These are phyloP conservation scores for Byasa hedistus DNA, from an alignment of 2,888 invertebrate genomes.

Conservation along the genomic window DNA sequence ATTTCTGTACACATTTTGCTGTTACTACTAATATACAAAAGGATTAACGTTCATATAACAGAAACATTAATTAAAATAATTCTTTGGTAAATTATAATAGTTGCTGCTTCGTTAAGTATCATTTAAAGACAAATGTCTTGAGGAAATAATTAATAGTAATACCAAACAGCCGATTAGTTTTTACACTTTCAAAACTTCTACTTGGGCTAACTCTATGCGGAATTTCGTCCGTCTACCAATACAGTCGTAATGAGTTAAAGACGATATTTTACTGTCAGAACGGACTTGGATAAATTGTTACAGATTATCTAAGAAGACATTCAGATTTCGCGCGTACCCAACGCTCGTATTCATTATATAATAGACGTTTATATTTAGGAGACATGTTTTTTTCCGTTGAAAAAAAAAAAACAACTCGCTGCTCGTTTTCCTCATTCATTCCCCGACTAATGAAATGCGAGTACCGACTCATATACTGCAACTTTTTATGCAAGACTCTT, in stretches of 20 bases:
- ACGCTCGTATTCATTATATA: conserved; percentile 45
- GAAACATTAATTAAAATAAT: too few relatives aligned
- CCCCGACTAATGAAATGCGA: conserved; percentile 68
- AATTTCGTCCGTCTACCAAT: conserved; percentile 39
- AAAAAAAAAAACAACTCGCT: conserved; percentile 45
- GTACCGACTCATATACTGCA: conserved; percentile 53
- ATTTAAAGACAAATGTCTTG: too few relatives aligned
- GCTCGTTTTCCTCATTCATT: conserved; percentile 65
- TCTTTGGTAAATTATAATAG: too few relatives aligned
- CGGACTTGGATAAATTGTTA: conserved; percentile 73
- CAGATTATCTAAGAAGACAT: conserved; percentile 62
- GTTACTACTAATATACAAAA: too few relatives aligned
- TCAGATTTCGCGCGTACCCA: conserved; percentile 50
- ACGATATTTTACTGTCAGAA: conserved; percentile 71
- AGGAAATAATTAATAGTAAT: too few relatives aligned
- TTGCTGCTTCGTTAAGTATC: too few relatives aligned
- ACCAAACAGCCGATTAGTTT: too few relatives aligned
- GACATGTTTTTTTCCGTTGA: conserved; percentile 43
- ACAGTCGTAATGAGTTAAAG: conserved; percentile 61
- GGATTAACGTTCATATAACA: too few relatives aligned
- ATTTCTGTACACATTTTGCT: too few relatives aligned
- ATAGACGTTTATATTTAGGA: conserved; percentile 46
- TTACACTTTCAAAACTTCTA: not conserved
- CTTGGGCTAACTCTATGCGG: not conserved
- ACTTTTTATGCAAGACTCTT: conserved; percentile 62